These are phyloP conservation scores for Agriopis aurantiaria DNA, from an alignment of 2,888 invertebrate species.

Conservation along the genomic window DNA sequence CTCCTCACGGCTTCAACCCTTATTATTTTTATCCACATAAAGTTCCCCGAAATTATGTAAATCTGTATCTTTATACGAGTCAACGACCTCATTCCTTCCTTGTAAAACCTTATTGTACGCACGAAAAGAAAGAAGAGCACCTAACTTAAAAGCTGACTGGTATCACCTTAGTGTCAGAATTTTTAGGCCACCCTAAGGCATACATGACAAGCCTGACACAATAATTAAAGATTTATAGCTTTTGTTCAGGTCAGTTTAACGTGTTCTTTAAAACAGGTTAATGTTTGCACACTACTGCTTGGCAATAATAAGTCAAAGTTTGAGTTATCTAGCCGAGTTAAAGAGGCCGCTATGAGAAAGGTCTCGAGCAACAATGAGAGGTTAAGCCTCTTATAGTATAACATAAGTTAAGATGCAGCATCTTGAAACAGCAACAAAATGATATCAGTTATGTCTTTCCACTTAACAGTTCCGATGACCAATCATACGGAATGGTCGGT, in stretches of 20 bases:
- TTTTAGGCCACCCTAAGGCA: neutral
- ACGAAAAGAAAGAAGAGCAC: neutral
- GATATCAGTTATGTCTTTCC: constrained; percentile 38
- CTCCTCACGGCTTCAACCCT: constrained; percentile 29
- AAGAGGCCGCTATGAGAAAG: no score
- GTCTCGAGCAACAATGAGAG: no score
- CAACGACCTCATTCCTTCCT: constrained; percentile 28
- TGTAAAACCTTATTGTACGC: constrained; percentile 18
- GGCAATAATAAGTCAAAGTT: no score
- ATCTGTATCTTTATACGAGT: constrained; percentile 32
- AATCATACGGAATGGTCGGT: constrained; percentile 48
- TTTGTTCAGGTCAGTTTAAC: no score
- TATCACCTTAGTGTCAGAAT: neutral
- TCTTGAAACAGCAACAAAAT: constrained; percentile 11
- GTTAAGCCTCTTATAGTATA: no score
- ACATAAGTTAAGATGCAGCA: neutral
- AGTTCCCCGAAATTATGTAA: constrained; percentile 37
- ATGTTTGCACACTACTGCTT: no score
- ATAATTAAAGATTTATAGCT: no score
- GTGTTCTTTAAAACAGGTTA: no score
- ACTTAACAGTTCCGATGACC: constrained; percentile 45
- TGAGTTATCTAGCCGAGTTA: no score
- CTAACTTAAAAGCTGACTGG: neutral
- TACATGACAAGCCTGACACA: no score
- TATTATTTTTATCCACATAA: constrained; percentile 39